phyloP scores from a whole-genome alignment of 2,113 vertebrate species.

The Apus apus region DNA sequence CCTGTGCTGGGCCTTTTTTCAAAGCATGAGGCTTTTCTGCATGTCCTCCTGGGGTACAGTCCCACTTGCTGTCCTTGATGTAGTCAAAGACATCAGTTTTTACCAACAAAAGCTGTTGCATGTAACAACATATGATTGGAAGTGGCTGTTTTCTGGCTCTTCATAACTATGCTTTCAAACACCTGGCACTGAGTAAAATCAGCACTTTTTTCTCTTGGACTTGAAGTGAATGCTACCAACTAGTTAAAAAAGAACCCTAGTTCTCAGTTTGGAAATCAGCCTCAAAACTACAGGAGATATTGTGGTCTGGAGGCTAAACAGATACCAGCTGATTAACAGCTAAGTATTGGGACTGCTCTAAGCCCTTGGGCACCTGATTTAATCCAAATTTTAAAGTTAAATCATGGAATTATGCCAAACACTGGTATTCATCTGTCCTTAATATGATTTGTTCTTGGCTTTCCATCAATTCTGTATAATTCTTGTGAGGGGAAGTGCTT shows the following conservation, averaged over 20 bases:
- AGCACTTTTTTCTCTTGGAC: background rate
- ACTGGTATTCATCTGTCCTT: background rate
- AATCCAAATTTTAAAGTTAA: background rate
- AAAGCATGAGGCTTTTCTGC: background rate
- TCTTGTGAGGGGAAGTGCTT: background rate
- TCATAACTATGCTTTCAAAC: background rate
- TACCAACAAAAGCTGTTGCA: background rate
- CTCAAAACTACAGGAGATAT: background rate
- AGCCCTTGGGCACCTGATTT: background rate
- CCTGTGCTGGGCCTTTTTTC: rapidly evolving
- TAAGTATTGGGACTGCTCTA: background rate
- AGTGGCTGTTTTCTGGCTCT: background rate
- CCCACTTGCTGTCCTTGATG: background rate
- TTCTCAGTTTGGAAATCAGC: background rate
- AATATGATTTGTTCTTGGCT: constrained; percentile 11
- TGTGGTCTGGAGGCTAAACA: background rate
- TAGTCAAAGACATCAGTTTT: background rate
- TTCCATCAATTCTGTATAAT: background rate
- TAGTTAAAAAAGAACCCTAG: background rate
- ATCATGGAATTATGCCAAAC: background rate
- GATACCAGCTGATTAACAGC: background rate
- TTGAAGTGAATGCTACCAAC: background rate
- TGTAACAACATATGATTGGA: rapidly evolving
- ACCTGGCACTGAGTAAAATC: background rate
- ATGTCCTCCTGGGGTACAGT: background rate